Conservation (phyloP, 2,888 invertebrate species). For the Piscicola geometra region DNA sequence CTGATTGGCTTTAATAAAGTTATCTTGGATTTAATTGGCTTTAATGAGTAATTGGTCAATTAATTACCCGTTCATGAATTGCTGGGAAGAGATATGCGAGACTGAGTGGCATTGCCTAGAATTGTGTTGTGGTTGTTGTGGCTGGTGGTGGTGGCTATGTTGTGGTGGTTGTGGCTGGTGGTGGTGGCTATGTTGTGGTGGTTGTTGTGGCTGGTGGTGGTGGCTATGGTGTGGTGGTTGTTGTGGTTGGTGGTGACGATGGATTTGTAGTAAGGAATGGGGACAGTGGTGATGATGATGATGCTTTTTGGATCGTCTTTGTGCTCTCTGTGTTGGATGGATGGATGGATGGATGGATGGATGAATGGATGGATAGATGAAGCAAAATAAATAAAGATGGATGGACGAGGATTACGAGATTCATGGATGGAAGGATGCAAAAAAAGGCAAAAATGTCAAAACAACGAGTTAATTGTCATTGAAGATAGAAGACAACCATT, state of each 20-base stretch:
- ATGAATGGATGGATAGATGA: too few relatives aligned
- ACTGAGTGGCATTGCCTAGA: not conserved
- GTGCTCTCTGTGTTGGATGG: too few relatives aligned
- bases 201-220: slow-evolving; percentile 1
- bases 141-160: not conserved
- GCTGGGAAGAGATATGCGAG: not conserved
- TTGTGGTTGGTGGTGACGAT: not conserved
- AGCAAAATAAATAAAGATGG: too few relatives aligned
- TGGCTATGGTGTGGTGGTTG: not conserved
- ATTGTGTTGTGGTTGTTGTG: not conserved
- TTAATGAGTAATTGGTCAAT: too few relatives aligned
- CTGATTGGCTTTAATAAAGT: too few relatives aligned
- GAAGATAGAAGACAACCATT: too few relatives aligned
- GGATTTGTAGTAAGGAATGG: not conserved
- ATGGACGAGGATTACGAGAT: too few relatives aligned
- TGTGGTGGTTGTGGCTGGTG: not conserved
- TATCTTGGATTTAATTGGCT: too few relatives aligned
- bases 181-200: not conserved
- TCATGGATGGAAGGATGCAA: too few relatives aligned
- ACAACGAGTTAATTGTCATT: too few relatives aligned
- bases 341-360: too few relatives aligned
- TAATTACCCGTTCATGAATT: too few relatives aligned
- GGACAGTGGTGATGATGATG: slow-evolving; percentile 2
- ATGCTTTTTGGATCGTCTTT: not conserved
- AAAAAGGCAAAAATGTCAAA: not conserved